These are phyloP conservation scores for Apamea epomidion DNA, from an alignment of 2,888 invertebrate species.

Conservation along the genomic window DNA sequence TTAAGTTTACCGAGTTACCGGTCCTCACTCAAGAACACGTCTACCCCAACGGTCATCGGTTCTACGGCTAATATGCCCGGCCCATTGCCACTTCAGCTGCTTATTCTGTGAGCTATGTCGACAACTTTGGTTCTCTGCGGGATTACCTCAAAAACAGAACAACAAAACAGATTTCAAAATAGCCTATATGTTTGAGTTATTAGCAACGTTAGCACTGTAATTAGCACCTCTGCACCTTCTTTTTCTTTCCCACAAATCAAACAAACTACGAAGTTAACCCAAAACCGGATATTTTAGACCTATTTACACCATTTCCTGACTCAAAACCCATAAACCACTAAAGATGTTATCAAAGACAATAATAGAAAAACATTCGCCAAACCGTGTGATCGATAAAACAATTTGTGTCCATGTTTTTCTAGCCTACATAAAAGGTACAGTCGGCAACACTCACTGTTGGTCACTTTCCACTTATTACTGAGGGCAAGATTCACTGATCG, in stretches of 20 bases:
- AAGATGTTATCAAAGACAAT: constrained; percentile 28
- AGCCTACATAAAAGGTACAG: constrained; percentile 18
- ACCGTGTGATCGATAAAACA: constrained; percentile 32
- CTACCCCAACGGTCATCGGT: too few relatives aligned
- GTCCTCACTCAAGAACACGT: too few relatives aligned
- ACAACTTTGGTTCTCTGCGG: too few relatives aligned
- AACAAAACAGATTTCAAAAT: background rate
- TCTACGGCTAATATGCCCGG: too few relatives aligned
- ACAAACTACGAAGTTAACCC: background rate
- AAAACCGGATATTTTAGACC: background rate
- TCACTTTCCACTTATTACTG: constrained; percentile 1
- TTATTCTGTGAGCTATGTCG: too few relatives aligned
- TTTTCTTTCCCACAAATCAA: background rate
- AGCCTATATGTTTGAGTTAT: background rate
- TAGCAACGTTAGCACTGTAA: background rate
- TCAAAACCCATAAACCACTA: background rate
- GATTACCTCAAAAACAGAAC: too few relatives aligned
- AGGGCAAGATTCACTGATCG: background rate
- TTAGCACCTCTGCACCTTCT: background rate
- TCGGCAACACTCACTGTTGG: constrained; percentile 2
- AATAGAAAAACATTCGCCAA: constrained; percentile 17
- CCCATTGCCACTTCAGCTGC: too few relatives aligned
- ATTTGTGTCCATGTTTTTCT: constrained; percentile 19
- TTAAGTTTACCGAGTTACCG: too few relatives aligned
- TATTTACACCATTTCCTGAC: background rate